A percentile compares a stretch with the other conserved stretches of the same genome.
phyloP scores from a whole-genome alignment of 2,797 vertebrate genomes.

The Otolemur crassicaudatus region DNA sequence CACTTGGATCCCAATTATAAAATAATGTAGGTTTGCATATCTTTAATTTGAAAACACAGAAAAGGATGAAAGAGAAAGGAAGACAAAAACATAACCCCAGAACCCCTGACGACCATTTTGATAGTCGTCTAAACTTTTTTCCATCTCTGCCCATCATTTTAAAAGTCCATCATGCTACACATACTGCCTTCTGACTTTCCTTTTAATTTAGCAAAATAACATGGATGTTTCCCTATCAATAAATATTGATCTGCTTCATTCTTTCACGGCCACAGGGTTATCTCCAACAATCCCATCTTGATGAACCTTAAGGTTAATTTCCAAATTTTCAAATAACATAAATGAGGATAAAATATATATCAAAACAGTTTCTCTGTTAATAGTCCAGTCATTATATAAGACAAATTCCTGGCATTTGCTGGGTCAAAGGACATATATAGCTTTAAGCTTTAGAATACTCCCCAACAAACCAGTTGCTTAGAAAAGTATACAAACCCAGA shows the following conservation, averaged over 20 bases:
- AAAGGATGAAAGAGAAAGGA: background rate
- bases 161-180: background rate
- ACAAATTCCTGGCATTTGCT: background rate
- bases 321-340: conserved; percentile 27
- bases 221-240: background rate
- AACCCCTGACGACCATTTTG: background rate
- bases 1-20: background rate
- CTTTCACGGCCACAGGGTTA: background rate
- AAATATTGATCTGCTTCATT: background rate
- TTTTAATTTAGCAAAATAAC: background rate
- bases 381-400: background rate
- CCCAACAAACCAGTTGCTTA: background rate
- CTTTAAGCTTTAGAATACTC: background rate
- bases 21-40: background rate
- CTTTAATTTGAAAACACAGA: conserved; percentile 26
- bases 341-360: background rate
- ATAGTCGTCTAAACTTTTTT: background rate
- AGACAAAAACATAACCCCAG: background rate
- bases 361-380: background rate
- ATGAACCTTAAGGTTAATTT: background rate
- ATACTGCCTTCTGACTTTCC: background rate
- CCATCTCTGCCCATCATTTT: background rate
- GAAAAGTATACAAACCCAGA: background rate
- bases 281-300: background rate
- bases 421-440: background rate